Evolutionary conservation across 1,140 invertebrate genomes (phyloP).

Genomic region (Bombus superbus): DNA sequence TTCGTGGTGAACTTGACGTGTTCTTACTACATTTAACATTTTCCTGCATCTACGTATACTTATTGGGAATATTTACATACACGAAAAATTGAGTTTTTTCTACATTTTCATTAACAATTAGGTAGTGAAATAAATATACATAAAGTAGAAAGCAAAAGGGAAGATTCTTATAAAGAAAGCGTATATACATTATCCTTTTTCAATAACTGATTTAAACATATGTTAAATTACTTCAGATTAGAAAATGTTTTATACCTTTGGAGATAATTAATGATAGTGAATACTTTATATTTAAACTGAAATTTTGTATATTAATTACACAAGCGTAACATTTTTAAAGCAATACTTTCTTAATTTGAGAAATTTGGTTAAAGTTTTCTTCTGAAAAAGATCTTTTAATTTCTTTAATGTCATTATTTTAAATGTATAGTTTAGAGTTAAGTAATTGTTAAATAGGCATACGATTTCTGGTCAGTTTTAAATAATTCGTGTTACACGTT

Average conservation of each 20-base stretch:
- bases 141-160: background rate
- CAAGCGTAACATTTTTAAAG: too few relatives aligned
- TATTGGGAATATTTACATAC: background rate
- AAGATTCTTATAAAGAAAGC: background rate
- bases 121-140: background rate
- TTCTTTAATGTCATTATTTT: background rate
- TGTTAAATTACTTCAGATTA: background rate
- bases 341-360: too few relatives aligned
- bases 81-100: background rate
- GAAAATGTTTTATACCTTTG: background rate
- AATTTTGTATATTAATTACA: too few relatives aligned
- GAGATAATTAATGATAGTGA: background rate
- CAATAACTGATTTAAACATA: too few relatives aligned
- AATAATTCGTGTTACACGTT: too few relatives aligned
- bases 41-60: background rate
- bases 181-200: too few relatives aligned
- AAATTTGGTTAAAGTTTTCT: background rate
- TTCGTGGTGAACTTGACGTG: background rate
- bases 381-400: background rate
- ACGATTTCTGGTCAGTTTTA: background rate
- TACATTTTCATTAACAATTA: background rate
- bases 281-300: background rate
- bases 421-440: background rate
- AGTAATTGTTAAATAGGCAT: too few relatives aligned
- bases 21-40: background rate